phyloP scores from a whole-genome alignment of 2,888 invertebrate genomes.

The Temnothorax rugatulus region DNA sequence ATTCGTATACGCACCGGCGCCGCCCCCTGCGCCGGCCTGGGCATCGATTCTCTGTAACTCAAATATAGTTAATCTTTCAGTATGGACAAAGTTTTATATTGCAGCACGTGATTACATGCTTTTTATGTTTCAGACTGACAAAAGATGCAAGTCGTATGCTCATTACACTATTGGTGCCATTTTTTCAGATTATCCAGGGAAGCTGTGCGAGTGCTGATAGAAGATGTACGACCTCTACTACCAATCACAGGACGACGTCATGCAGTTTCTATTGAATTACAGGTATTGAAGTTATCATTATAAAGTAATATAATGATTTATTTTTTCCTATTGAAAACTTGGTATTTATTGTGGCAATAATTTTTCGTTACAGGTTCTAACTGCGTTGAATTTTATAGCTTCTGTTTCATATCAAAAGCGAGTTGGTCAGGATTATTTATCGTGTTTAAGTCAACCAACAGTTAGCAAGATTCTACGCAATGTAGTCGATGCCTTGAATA shows the following conservation, averaged over 20 bases:
- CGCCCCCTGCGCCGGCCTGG: too few relatives aligned
- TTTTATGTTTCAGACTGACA: too few relatives aligned
- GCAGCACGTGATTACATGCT: too few relatives aligned
- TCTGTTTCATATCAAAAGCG: conserved; percentile 8
- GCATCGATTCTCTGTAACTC: too few relatives aligned
- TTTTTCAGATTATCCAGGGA: too few relatives aligned
- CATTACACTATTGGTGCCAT: too few relatives aligned
- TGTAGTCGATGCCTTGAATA: conserved; percentile 1
- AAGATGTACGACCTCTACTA: too few relatives aligned
- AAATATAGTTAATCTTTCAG: too few relatives aligned
- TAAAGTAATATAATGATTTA: not conserved
- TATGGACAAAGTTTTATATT: too few relatives aligned
- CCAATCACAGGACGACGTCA: not conserved
- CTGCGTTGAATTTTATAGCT: not conserved
- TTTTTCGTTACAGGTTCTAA: not conserved
- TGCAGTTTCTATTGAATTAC: not conserved
- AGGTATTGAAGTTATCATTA: not conserved
- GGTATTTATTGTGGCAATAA: not conserved
- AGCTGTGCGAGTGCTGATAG: too few relatives aligned
- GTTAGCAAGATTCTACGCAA: not conserved
- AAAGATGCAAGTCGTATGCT: too few relatives aligned
- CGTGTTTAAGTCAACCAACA: conserved; percentile 4
- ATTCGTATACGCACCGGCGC: too few relatives aligned
- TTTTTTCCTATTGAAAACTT: not conserved
- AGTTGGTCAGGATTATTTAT: conserved; percentile 2